Base-by-base conservation (phyloP, 1,140 invertebrate genomes). In the Penaeus vannamei region DNA sequence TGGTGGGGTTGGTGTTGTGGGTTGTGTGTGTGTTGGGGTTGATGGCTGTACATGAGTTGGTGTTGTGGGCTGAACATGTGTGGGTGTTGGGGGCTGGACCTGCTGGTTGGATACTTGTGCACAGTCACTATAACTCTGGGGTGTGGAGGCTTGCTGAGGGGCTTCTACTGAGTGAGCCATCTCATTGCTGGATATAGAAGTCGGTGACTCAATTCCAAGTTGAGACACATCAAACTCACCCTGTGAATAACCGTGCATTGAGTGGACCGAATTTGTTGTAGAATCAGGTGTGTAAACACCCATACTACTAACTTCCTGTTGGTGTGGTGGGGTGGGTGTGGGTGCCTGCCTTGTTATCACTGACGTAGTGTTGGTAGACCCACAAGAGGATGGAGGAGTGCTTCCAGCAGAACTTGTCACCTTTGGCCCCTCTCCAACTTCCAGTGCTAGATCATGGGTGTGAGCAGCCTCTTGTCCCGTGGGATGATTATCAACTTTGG, bases 171-270 rank as follows among this genome's bases (percentile, higher is more conserved):
- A 92, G 91, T 92, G 93, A 22, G 91, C 91, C 92, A 98, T 95
- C 92, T 98, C 96, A 91, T 92, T 94, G 61, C 96, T 97, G 0
- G 96, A 96, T 86, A 98, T 97, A 32, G 96, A 97, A 0, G 96
- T 96, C 0, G 97, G 97, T 0, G 97, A 98, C 92, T 98, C 97
- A 83, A 98, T 93, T 8, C 96, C 96, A 42, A 98, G 93, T 92
- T 97, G 97, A 91, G 95, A 95, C 0, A 97, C 96, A 93, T 97
- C 97, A 82, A 98, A 93, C 90, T 97, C 97, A 91, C 96, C 97
- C 87, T 95, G 95, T 90, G 91, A 92, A 86, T 97, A 97, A 14
- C 93, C 93, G 92, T 96, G 96, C 87, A 96, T 94, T 64, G 96
- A 96, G 90, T 97, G 96, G 10, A 97, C 96, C 0, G 96, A 97